Evolutionary conservation across 2,888 invertebrate species (phyloP), one percentile per base, ranked within the genome.

Genomic region (Eupithecia pulchellata): DNA sequence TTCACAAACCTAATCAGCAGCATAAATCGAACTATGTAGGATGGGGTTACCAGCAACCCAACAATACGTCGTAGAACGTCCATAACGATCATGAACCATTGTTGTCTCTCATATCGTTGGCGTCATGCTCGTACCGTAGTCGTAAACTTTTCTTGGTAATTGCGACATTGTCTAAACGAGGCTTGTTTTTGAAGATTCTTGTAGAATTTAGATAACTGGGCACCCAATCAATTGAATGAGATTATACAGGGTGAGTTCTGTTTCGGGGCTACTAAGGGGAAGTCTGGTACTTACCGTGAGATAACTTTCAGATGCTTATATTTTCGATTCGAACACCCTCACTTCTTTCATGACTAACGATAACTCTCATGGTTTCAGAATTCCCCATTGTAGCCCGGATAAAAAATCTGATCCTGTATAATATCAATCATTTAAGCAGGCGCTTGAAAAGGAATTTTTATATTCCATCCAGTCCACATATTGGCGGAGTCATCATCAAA

Each of bases 41-140:
- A 68, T 75, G 75, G 79, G 77, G 81, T 68, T 74, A 74, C 75
- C 76, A 78, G 78, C 74, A 57, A 57, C 42, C 20, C 79, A 83
- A 89, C 87, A 89, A 89, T 89, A 78, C 77, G 76, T 86, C 84
- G 82, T 86, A 81, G 80, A 79, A 61, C 63, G 68, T 74, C 78
- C 80, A 84, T 89, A 87, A 87, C 74, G 79, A 82, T 83, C 81
- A 84, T 82, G 77, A 75, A 77, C 78, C 84, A 88, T 88, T 89
- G 86, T 87, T 82, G 78, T 61, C 32, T 34, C 72, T 69, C 67
- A 72, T 82, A 85, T 85, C 81, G 74, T 66, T 76, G 74, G 77
- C 79, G 80, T 75, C 82, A 73, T 52, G 13, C 11, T 52, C 4
- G 52, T 52, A 74, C 68, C 72, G 83, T 79, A 77, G 79, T 78